Conservation (phyloP, 2,888 invertebrate species). For the Acrobeloides nanus region DNA sequence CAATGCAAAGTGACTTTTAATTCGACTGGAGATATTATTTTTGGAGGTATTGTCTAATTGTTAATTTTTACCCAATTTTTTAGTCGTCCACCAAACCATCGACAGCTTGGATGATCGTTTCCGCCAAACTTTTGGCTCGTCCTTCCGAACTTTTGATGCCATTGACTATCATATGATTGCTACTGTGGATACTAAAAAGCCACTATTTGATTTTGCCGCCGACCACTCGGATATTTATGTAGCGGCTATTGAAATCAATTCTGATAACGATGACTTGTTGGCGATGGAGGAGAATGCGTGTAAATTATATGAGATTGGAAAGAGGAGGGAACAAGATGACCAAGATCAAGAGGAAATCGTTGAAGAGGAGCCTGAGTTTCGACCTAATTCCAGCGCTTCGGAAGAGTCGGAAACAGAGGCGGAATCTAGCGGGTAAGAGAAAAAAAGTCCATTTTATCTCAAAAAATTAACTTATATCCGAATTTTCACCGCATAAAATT, state of each 20-base stretch:
- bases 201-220: constrained; percentile 76
- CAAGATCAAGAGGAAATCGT: too few relatives aligned
- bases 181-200: constrained; percentile 83
- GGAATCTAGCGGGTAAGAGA: too few relatives aligned
- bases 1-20: constrained; percentile 84
- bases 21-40: constrained; percentile 75
- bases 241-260: constrained; percentile 70
- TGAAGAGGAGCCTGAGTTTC: too few relatives aligned
- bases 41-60: constrained; percentile 67
- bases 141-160: constrained; percentile 84
- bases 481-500: too few relatives aligned
- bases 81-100: constrained; percentile 6
- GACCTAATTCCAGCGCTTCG: too few relatives aligned
- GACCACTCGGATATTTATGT: constrained; percentile 78
- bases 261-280: constrained; percentile 6
- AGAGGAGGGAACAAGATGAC: constrained; percentile 65
- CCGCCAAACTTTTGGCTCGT: constrained; percentile 13
- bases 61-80: constrained; percentile 1
- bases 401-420: too few relatives aligned
- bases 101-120: constrained; percentile 17
- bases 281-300: too few relatives aligned
- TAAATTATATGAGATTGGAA: constrained; percentile 82
- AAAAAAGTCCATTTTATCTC: too few relatives aligned
- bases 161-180: constrained; percentile 74
- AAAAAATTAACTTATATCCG: too few relatives aligned